Percentiles rank a stretch among this genome's conserved stretches.
Evolutionary conservation across 2,113 vertebrate genomes (phyloP).

Genomic region (Motacilla tschutschensis): DNA sequence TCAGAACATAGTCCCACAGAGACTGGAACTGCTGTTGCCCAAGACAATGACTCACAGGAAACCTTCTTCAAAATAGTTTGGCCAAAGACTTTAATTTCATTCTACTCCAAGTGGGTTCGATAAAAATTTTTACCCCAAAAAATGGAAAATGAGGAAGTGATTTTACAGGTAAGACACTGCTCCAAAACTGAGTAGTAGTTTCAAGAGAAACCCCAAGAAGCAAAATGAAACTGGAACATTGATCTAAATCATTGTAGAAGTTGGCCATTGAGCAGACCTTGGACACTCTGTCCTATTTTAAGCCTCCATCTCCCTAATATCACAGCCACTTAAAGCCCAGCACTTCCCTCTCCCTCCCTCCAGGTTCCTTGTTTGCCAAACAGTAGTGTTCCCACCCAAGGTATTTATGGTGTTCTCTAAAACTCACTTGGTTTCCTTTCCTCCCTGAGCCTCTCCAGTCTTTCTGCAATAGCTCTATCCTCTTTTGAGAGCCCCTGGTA

Average conservation of each 20-base stretch:
- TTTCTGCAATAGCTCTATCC: slow-evolving; percentile 86
- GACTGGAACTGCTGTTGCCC: neutral
- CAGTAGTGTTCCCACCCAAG: neutral
- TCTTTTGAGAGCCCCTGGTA: slow-evolving; percentile 77
- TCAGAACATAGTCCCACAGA: neutral
- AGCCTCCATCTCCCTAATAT: neutral
- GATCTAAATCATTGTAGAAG: neutral
- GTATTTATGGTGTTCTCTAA: neutral
- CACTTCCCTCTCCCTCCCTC: neutral
- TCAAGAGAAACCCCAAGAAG: neutral
- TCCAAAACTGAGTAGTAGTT: neutral
- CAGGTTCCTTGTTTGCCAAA: neutral
- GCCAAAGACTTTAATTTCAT: neutral
- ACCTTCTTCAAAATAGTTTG: neutral
- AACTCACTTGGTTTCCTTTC: slow-evolving; percentile 87
- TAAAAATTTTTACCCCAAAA: neutral
- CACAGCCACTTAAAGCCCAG: neutral
- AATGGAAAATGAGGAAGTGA: neutral
- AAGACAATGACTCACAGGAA: neutral
- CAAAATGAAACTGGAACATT: neutral
- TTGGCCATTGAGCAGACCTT: neutral
- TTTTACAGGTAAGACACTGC: neutral
- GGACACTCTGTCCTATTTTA: neutral
- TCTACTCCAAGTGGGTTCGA: neutral
- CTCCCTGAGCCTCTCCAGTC: slow-evolving; percentile 88